Conservation (phyloP, 2,797 vertebrate genomes). For the Falco cherrug region DNA sequence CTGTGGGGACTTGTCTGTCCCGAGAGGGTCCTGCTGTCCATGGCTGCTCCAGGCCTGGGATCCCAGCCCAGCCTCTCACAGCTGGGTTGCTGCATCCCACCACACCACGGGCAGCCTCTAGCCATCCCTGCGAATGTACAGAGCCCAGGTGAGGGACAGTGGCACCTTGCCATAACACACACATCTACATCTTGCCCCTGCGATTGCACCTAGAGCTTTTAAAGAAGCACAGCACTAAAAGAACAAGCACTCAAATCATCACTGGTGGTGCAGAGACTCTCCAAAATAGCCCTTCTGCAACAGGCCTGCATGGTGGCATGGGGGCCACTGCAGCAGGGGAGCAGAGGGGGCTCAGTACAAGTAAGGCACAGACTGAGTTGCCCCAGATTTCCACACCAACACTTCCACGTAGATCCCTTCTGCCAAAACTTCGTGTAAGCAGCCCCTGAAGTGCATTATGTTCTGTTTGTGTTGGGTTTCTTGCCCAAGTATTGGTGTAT, state of each 20-base stretch:
- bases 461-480: accelerated
- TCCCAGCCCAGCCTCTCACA: background rate
- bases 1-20: background rate
- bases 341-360: background rate
- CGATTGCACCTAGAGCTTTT: background rate
- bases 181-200: background rate
- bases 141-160: background rate
- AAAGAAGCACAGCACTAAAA: background rate
- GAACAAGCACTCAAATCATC: background rate
- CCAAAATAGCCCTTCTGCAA: background rate
- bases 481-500: background rate
- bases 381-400: background rate
- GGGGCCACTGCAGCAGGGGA: background rate
- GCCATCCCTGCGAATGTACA: background rate
- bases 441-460: accelerated
- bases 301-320: background rate
- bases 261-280: background rate
- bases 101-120: background rate
- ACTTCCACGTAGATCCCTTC: background rate
- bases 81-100: background rate
- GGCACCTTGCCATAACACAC: accelerated
- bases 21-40: background rate
- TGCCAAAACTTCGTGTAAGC: background rate
- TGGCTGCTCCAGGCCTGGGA: background rate
- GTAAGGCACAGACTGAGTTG: background rate